These are phyloP conservation scores for Diarsia rubi DNA, from an alignment of 2,888 invertebrate species.

Conservation along the genomic window DNA sequence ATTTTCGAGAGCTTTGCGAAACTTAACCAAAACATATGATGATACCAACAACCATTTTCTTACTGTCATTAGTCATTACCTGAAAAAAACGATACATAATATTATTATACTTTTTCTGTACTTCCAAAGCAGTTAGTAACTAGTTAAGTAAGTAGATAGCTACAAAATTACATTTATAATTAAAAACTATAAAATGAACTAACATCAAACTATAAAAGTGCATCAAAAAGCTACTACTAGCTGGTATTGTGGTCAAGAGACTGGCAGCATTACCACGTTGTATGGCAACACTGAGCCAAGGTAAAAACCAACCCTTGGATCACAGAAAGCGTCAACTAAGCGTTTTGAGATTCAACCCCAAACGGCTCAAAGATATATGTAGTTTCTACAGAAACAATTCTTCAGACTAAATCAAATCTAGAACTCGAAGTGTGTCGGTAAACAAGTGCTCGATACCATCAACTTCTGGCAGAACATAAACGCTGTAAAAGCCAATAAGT, in stretches of 20 bases:
- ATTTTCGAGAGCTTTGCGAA: neutral
- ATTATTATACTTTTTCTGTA: neutral
- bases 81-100: slow-evolving; percentile 19
- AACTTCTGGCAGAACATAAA: slow-evolving; percentile 11
- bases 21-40: slow-evolving; percentile 4
- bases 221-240: too few species aligned
- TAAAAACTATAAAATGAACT: too few species aligned
- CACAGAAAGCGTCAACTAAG: neutral
- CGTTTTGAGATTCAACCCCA: too few species aligned
- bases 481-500: slow-evolving; percentile 27
- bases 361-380: too few species aligned
- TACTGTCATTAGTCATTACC: slow-evolving; percentile 17
- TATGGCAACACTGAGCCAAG: neutral
- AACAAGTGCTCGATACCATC: slow-evolving; percentile 14
- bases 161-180: too few species aligned
- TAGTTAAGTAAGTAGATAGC: neutral
- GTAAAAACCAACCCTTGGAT: neutral
- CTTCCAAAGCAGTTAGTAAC: neutral
- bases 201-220: too few species aligned
- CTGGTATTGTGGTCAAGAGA: too few species aligned
- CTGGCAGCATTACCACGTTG: neutral
- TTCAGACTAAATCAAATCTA: neutral
- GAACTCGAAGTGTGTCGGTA: slow-evolving; percentile 12
- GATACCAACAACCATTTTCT: neutral
- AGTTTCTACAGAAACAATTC: neutral